Evolutionary conservation across 2,888 invertebrate species (phyloP), one percentile per base, ranked within the genome.

Genomic region (Ryuthela nishihirai): DNA sequence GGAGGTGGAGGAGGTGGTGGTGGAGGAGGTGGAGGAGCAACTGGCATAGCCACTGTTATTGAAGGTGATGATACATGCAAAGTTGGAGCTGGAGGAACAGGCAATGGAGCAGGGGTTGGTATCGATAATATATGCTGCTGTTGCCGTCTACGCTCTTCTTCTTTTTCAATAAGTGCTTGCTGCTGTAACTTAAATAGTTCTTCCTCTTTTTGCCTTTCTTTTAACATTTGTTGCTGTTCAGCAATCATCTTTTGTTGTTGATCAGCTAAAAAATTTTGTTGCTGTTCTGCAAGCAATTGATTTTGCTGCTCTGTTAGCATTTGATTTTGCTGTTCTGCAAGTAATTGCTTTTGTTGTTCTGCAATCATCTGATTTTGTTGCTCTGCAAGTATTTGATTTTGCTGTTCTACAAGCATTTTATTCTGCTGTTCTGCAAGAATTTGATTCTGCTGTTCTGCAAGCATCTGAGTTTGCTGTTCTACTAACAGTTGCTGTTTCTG

Each of bases 161-260:
- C 63, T n/a, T n/a, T n/a, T 53, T 71, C 70, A 67, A 71, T 64
- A 53, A 72, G 50, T 15, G 70, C 70, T 26, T 69, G 58, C 62
- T 70, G 70, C 64, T 71, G 70, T 64, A 69, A 68, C 18, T 69
- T 58, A 26, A 71, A 53, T 59, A 66, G 15, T 46, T 65, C 64
- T 20, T 67, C 69, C 35, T 64, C 61, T 23, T 66, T 53, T 32
- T 36, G 41, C 15, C 48, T 48, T 15, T 40, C 45, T 39, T 48
- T 36, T 18, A 38, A 17, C 12, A 44, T 20, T 26, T 42, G 25
- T 49, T 63, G 55, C 45, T 64, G 54, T 35, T 52, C 43, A 10
- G 38, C 50, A 39, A 60, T 23, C n/a, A 52, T 46, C 17, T 15
- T 46, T 40, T 58, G 58, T 24, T 49, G 44, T 29, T 47, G 43